Conservation (phyloP, 2,113 vertebrate species). For the Larimichthys crocea region DNA sequence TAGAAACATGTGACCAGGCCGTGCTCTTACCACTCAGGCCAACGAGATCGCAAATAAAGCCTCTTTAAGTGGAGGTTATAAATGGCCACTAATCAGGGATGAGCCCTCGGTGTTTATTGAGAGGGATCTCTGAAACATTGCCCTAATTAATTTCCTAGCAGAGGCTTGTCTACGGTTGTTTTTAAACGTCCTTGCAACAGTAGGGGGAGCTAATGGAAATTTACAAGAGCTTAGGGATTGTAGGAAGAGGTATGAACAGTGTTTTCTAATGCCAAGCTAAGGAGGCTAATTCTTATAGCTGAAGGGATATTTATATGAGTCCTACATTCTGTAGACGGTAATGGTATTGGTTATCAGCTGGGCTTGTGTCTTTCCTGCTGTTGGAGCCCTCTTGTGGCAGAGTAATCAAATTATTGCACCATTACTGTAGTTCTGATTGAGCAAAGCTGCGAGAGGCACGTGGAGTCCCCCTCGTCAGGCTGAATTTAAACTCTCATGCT, state of each 20-base stretch:
- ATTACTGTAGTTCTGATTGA: slow-evolving; percentile 12
- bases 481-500: not conserved
- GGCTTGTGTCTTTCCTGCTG: slow-evolving; percentile 11
- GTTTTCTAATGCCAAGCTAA: slow-evolving; percentile 72
- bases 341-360: slow-evolving; percentile 46
- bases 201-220: slow-evolving; percentile 73
- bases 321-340: slow-evolving; percentile 61
- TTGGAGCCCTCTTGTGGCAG: slow-evolving; percentile 69
- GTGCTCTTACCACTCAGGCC: slow-evolving; percentile 63
- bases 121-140: slow-evolving; percentile 79
- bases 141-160: slow-evolving; percentile 80
- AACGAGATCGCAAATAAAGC: slow-evolving; percentile 75
- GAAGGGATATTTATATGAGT: slow-evolving; percentile 71
- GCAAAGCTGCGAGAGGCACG: not conserved
- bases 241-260: slow-evolving; percentile 66
- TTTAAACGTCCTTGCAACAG: slow-evolving; percentile 69
- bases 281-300: slow-evolving; percentile 72
- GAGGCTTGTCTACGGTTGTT: slow-evolving; percentile 64
- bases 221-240: slow-evolving; percentile 76
- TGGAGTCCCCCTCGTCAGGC: not conserved
- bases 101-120: slow-evolving; percentile 78
- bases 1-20: slow-evolving; percentile 31
- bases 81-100: slow-evolving; percentile 83
- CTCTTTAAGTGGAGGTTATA: slow-evolving; percentile 80
- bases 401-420: slow-evolving; percentile 19